Percentiles rank a stretch among this genome's conserved stretches.
Conservation (phyloP, 53 echinoderm and acorn worm genomes). For the Antedon mediterranea region DNA sequence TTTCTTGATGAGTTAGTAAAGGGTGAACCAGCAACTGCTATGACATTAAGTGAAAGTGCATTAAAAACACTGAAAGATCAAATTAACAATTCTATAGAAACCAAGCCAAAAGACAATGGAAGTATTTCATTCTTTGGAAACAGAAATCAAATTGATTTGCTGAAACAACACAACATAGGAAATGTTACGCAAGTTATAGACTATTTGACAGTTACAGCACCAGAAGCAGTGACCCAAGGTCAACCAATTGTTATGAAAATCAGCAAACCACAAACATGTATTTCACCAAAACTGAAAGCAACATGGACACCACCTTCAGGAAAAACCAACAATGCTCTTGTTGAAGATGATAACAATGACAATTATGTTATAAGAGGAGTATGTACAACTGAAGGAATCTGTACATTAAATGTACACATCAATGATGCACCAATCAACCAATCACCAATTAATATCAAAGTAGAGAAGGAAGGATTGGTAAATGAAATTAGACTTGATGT, state of each 20-base stretch:
- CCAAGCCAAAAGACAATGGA: no score
- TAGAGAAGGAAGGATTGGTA: no score
- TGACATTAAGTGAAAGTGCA: not conserved
- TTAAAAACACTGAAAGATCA: not conserved
- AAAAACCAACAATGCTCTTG: not conserved
- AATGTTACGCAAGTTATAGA: not conserved
- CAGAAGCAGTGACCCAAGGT: not conserved
- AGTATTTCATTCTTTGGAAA: not conserved
- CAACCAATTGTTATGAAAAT: not conserved
- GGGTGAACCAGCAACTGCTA: not conserved
- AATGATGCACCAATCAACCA: no score
- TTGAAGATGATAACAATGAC: not conserved
- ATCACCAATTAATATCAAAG: no score
- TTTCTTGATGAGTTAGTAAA: not conserved
- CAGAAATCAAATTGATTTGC: not conserved
- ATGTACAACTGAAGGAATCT: not conserved
- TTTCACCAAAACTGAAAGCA: not conserved
- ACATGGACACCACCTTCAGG: not conserved
- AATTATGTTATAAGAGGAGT: not conserved
- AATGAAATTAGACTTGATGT: no score
- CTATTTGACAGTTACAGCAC: not conserved
- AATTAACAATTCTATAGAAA: not conserved
- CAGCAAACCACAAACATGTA: no score
- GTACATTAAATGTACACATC: no score
- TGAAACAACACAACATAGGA: not conserved